Conservation (phyloP, 2,888 invertebrate genomes). For the Caradrina kadenii region DNA sequence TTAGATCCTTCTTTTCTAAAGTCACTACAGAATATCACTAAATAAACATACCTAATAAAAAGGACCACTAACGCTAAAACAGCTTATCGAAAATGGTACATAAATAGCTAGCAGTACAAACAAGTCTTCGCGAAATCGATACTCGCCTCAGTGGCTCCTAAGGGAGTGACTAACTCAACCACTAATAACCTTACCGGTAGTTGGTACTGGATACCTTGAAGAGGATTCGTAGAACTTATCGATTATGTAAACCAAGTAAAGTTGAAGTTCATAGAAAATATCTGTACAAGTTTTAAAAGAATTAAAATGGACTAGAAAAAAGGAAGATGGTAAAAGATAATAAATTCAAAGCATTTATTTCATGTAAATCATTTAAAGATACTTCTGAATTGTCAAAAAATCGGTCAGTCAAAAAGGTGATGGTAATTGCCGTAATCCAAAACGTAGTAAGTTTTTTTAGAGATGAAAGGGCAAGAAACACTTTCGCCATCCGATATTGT, state of each 20-base stretch:
- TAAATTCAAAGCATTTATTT: not conserved
- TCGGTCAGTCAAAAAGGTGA: no score
- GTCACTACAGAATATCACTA: not conserved
- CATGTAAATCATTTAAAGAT: no score
- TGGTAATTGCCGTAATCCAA: no score
- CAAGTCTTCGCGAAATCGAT: slow-evolving; percentile 46
- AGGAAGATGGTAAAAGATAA: no score
- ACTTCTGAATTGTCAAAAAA: no score
- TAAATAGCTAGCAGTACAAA: slow-evolving; percentile 25
- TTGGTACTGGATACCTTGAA: slow-evolving; percentile 35
- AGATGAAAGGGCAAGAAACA: not conserved
- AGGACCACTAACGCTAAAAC: not conserved
- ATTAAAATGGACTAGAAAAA: not conserved
- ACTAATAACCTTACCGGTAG: slow-evolving; percentile 46
- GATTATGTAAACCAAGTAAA: slow-evolving; percentile 23
- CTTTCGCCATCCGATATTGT: no score
- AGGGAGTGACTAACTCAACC: slow-evolving; percentile 48
- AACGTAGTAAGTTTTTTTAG: not conserved
- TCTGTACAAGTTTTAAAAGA: no score
- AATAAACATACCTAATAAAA: not conserved
- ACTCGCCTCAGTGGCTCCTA: slow-evolving; percentile 48
- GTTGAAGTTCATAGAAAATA: not conserved
- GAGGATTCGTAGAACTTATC: slow-evolving; percentile 27
- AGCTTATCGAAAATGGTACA: slow-evolving; percentile 9
- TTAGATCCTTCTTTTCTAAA: not conserved